Evolutionary conservation across 1,140 invertebrate genomes (phyloP).

Genomic region (Hylaeus anthracinus): DNA sequence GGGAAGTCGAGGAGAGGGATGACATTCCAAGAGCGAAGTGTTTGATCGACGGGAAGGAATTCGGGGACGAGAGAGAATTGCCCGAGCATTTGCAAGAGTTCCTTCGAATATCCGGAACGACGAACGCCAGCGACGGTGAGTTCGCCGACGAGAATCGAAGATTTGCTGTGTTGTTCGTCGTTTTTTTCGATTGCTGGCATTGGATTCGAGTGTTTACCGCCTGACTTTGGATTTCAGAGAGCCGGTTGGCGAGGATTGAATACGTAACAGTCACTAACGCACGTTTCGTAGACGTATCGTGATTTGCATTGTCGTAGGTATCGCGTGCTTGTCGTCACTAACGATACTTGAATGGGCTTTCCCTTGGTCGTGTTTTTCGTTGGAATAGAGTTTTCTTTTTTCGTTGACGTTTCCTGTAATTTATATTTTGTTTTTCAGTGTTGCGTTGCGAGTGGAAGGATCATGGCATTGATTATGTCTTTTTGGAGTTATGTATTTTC

Average conservation of each 20-base stretch:
- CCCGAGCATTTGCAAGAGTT: constrained; percentile 89
- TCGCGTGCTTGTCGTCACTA: constrained; percentile 55
- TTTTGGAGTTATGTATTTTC: too few species aligned
- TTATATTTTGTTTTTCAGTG: background rate
- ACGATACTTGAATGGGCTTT: constrained; percentile 41
- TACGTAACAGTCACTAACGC: constrained; percentile 48
- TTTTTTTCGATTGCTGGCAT: constrained; percentile 22
- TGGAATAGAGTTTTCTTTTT: background rate
- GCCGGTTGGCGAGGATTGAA: constrained; percentile 9
- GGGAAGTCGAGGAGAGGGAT: constrained; percentile 6
- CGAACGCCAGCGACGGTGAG: constrained; percentile 81
- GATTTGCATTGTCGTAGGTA: constrained; percentile 44
- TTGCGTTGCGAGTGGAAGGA: background rate
- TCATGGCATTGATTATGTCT: too few species aligned
- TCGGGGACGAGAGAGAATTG: constrained; percentile 83
- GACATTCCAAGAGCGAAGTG: constrained; percentile 76
- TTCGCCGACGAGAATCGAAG: constrained; percentile 68
- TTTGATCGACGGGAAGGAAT: constrained; percentile 83
- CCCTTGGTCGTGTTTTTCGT: background rate
- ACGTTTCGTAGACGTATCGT: constrained; percentile 24
- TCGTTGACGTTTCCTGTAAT: background rate
- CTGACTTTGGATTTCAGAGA: constrained; percentile 14
- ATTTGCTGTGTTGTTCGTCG: constrained; percentile 55
- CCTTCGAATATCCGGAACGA: constrained; percentile 74
- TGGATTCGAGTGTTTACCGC: constrained; percentile 28